Conservation (phyloP, 2,888 invertebrate species). For the Xylocampa areola region DNA sequence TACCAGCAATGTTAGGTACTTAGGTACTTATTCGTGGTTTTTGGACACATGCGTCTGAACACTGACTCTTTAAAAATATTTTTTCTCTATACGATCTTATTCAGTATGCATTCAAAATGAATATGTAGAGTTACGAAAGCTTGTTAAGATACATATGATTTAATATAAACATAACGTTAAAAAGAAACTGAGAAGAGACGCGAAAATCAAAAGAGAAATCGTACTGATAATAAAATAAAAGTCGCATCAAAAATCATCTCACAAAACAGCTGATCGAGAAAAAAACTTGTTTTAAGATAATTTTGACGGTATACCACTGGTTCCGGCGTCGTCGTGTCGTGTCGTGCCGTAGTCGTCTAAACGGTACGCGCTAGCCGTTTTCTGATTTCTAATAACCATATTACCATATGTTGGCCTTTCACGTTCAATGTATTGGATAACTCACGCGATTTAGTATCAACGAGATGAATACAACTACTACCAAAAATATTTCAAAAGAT, state of each 20-base stretch:
- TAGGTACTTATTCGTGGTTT: not conserved
- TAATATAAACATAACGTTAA: not conserved
- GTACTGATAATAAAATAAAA: slow-evolving; percentile 18
- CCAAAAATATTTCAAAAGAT: no score
- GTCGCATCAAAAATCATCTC: slow-evolving; percentile 50
- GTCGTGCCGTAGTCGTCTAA: slow-evolving; percentile 61
- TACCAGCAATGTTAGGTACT: not conserved
- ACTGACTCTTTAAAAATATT: no score
- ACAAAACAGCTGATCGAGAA: slow-evolving; percentile 56
- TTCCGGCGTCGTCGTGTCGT: slow-evolving; percentile 56
- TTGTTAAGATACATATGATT: not conserved
- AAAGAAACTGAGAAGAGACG: slow-evolving; percentile 32
- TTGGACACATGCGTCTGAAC: not conserved
- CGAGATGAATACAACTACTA: slow-evolving; percentile 27
- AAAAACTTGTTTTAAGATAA: slow-evolving; percentile 49
- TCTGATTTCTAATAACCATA: slow-evolving; percentile 84
- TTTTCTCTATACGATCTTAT: no score
- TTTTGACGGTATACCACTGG: slow-evolving; percentile 61
- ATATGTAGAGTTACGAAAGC: not conserved
- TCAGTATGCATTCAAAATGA: no score
- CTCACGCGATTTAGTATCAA: slow-evolving; percentile 66
- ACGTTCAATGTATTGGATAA: slow-evolving; percentile 78
- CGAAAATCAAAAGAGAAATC: slow-evolving; percentile 56
- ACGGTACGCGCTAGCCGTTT: slow-evolving; percentile 69
- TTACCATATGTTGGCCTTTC: slow-evolving; percentile 86